phyloP scores from a whole-genome alignment of 2,797 vertebrate species.

The Sylvilagus floridanus region DNA sequence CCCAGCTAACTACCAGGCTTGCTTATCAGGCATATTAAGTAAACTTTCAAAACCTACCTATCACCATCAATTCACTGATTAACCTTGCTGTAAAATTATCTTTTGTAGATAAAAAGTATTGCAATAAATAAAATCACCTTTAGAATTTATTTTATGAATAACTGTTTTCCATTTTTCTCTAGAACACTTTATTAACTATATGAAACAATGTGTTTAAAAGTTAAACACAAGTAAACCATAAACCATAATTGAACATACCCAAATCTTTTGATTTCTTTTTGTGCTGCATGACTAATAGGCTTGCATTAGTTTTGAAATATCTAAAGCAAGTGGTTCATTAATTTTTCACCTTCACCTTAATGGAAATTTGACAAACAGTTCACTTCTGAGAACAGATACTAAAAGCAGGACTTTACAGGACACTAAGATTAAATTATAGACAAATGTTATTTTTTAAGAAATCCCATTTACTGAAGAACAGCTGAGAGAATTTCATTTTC shows the following conservation, averaged over 20 bases:
- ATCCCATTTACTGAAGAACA: not conserved
- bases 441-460: constrained; percentile 47
- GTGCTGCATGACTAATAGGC: constrained; percentile 82
- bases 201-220: constrained; percentile 59
- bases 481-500: constrained; percentile 39
- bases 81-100: constrained; percentile 44
- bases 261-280: constrained; percentile 79
- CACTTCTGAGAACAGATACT: constrained; percentile 78
- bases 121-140: constrained; percentile 60
- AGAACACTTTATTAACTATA: constrained; percentile 68
- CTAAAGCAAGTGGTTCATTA: constrained; percentile 86
- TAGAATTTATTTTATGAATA: constrained; percentile 63
- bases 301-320: constrained; percentile 86
- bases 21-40: not conserved
- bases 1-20: not conserved
- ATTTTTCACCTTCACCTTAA: constrained; percentile 88
- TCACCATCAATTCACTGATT: not conserved
- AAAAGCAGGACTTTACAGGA: constrained; percentile 77
- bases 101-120: constrained; percentile 12
- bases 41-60: not conserved
- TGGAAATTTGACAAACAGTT: constrained; percentile 87
- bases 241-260: constrained; percentile 61
- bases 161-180: constrained; percentile 33
- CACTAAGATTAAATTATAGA: constrained; percentile 76
- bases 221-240: constrained; percentile 50